Evolutionary conservation across 2,797 vertebrate species (phyloP), one percentile per base, ranked within the genome.

Genomic region (Fistularia tabacaria): DNA sequence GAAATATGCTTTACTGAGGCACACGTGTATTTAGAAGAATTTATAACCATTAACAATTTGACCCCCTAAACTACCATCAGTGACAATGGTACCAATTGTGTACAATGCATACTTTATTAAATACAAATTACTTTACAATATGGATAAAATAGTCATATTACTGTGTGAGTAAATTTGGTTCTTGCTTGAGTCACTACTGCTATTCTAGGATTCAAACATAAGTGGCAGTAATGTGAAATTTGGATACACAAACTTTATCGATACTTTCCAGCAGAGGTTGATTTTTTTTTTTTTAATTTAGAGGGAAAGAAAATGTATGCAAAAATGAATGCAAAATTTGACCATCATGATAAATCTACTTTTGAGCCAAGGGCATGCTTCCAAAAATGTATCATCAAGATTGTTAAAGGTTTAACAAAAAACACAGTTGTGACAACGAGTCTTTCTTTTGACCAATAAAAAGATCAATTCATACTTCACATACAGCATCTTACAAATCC

Each of bases 1-100:
- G 62, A 71, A 49, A 66, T 54, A 76, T 67, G 72, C 69, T 43
- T 68, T 75, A 81, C 71, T 45, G 82, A 85, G 84, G 84, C 84
- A 85, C 81, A 63, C 74, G 74, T 85, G 71, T 73, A 66, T 62
- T 74, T 47, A 39, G 70, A n/a, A 64, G 62, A 69, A 74, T 77
- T 64, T 64, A 80, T 59, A 81, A 69, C 63, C 70, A 61, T 51
- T 57, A 63, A 73, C 57, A 60, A 36, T 69, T 59, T 69, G 76
- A 66, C 70, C 36, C 11, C 8, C 70, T 73, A 69, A 58, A 59
- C 70, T 61, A 73, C 69, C 25, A 79, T 57, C 66, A 54, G 57
- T 73, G 62, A 83, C 66, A 71, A 79, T 59, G 62, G 54, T 45
- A 76, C 78, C 69, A 80, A 59, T 76, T 53, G 50, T 67, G 63